Evolutionary conservation across 2,113 vertebrate species (phyloP), one percentile per base, ranked within the genome.

Genomic region (Sula dactylatra): DNA sequence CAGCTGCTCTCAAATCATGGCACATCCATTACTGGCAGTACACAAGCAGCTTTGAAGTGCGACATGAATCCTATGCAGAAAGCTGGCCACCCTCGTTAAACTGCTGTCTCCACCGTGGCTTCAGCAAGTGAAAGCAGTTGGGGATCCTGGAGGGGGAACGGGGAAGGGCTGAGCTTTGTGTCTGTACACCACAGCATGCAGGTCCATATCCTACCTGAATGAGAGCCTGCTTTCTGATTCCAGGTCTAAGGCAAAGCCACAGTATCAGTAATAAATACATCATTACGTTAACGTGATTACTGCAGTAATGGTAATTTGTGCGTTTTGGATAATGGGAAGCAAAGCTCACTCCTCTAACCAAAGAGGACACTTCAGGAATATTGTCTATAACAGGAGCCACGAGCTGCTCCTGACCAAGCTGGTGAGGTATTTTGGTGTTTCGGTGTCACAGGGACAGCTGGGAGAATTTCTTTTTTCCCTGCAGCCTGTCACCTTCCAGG

Each of bases 141-240:
- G 31, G 32, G 7, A 56, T 29, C 6, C 31, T 12, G 78, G 36
- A 50, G 8, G 4, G 22, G 27, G 49, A 25, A n/a, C 4, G n/a
- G 58, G 24, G 40, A 64, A 70, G 58, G 44, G 26, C 20, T 19
- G 24, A 36, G 20, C 20, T 84, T 70, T 36, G 40, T 20, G 7
- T 55, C n/a, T 40, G 1, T 11, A 11, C 15, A 2, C 14, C 9
- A 7, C 3, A 8, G 6, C 2, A 7, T 20, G 7, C 47, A 10
- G 24, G 9, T 62, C 36, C 56, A 64, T 6, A 3, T 34, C 19
- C 10, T 13, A 38, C 38, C 15, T n/a, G 47, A 44, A 44, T 10
- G 13, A 72, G 10, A 58, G 16, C 22, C 50, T 62, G 56, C 40
- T 42, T 64, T 73, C 77, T 29, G 22, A 74, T 34, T 69, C 36